phyloP scores from a whole-genome alignment of 2,888 invertebrate species.

The Cryptophagus acutangulus region DNA sequence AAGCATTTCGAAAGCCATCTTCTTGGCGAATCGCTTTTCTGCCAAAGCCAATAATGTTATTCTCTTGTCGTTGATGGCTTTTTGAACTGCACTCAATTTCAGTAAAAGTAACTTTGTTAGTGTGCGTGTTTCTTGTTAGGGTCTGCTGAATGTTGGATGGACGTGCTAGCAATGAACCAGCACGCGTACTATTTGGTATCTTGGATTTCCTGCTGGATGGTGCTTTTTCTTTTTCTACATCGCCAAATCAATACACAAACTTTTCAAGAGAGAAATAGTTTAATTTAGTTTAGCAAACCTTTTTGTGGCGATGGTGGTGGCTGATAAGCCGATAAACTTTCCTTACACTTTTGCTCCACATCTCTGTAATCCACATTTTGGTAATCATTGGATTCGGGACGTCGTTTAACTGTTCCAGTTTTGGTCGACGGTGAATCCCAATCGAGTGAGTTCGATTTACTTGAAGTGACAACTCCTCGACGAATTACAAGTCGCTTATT shows the following conservation, averaged over 20 bases:
- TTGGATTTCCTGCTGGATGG: too few relatives aligned
- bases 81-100: background rate
- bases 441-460: slow-evolving; percentile 49
- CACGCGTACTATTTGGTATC: slow-evolving; percentile 1
- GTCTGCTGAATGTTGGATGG: background rate
- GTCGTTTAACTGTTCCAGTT: slow-evolving; percentile 68
- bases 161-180: background rate
- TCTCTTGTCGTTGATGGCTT: background rate
- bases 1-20: slow-evolving; percentile 15
- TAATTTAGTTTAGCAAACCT: too few relatives aligned
- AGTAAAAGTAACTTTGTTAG: background rate
- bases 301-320: too few relatives aligned
- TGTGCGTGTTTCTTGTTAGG: slow-evolving; percentile 1
- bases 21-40: slow-evolving; percentile 16
- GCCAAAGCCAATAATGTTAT: slow-evolving; percentile 18
- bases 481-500: slow-evolving; percentile 27
- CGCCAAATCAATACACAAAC: too few relatives aligned
- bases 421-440: slow-evolving; percentile 69
- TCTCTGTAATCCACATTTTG: background rate
- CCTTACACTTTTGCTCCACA: background rate
- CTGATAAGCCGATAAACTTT: too few relatives aligned
- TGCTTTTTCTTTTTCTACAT: too few relatives aligned
- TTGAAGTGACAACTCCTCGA: slow-evolving; percentile 31
- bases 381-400: slow-evolving; percentile 51
- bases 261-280: too few relatives aligned